phyloP scores from a whole-genome alignment of 2,797 vertebrate species.

The Muscicapa comitata region DNA sequence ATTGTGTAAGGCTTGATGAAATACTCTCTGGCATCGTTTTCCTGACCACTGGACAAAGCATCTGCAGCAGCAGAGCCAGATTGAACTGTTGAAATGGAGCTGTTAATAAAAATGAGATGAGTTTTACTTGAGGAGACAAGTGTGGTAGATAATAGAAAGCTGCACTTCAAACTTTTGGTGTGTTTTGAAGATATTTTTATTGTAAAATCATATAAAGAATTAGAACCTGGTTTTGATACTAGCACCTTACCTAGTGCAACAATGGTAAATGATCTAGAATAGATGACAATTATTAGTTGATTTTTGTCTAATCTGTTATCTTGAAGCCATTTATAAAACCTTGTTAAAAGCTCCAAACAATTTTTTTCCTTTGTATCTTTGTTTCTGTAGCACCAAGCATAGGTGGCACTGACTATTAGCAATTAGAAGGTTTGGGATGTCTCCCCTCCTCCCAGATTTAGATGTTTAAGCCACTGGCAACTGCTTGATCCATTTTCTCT shows the following conservation, averaged over 20 bases:
- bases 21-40: background rate
- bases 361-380: background rate
- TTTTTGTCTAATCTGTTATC: background rate
- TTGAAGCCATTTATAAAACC: background rate
- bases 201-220: background rate
- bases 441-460: background rate
- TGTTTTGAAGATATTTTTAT: background rate
- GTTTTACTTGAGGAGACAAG: background rate
- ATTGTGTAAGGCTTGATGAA: slow-evolving; percentile 1
- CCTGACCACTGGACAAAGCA: background rate
- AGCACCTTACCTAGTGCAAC: background rate
- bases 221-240: background rate
- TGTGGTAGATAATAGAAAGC: background rate
- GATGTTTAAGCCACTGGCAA: background rate
- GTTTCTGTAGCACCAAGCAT: background rate
- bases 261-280: background rate
- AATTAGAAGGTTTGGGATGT: background rate
- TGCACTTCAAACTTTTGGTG: background rate
- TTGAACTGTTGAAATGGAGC: background rate
- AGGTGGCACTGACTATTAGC: background rate
- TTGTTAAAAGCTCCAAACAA: background rate
- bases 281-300: background rate
- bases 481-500: background rate
- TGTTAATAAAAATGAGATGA: rapidly evolving
- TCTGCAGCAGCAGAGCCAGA: background rate